Conservation (phyloP, 1,140 invertebrate species). For the Habropoda laboriosa region DNA sequence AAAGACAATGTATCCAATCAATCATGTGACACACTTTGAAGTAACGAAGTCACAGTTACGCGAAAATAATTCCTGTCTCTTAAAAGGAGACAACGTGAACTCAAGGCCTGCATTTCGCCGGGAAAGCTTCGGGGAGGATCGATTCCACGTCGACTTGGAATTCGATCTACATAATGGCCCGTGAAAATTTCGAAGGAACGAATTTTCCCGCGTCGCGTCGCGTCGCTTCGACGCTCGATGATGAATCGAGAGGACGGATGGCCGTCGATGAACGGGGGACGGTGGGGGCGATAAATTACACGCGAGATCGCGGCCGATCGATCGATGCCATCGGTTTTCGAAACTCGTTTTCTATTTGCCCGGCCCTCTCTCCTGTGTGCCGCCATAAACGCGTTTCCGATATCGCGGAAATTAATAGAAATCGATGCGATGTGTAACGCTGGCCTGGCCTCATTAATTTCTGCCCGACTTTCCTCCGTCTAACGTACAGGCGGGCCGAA, state of each 20-base stretch:
- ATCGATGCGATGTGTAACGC: constrained; percentile 8
- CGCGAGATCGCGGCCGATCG: not conserved
- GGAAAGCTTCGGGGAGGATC: too few relatives aligned
- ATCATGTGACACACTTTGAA: too few relatives aligned
- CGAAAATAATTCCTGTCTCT: too few relatives aligned
- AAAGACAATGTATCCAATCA: too few relatives aligned
- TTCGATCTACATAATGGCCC: not conserved
- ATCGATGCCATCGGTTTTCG: constrained; percentile 11
- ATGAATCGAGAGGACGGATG: constrained; percentile 1
- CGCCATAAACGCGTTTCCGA: constrained; percentile 31
- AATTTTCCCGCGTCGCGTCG: too few relatives aligned
- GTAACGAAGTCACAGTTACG: too few relatives aligned
- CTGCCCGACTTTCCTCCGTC: not conserved
- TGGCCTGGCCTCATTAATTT: not conserved
- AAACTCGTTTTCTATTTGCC: constrained; percentile 13
- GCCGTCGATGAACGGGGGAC: constrained; percentile 1
- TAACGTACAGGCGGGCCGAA: too few relatives aligned
- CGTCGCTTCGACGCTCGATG: constrained; percentile 1
- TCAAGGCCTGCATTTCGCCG: too few relatives aligned
- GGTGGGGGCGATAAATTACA: constrained; percentile 3
- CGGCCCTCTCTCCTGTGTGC: not conserved
- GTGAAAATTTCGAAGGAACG: constrained; percentile 7
- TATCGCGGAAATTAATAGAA: constrained; percentile 31
- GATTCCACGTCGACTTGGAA: too few relatives aligned
- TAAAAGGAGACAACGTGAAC: too few relatives aligned